Base-by-base conservation (phyloP, 2,113 vertebrate species). In the Phalacrocorax brasilianus region DNA sequence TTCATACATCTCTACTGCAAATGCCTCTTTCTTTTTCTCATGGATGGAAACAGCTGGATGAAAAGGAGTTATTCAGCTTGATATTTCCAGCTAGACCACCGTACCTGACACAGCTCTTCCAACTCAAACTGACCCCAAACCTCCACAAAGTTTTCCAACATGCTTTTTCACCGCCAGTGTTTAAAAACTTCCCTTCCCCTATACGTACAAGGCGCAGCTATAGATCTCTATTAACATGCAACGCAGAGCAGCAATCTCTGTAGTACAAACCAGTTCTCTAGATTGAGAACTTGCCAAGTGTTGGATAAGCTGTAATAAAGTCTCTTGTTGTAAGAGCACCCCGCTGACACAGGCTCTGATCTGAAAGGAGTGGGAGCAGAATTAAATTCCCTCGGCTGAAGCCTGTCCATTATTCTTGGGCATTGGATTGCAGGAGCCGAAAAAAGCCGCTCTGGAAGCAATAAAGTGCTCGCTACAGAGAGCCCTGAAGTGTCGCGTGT, bases 261-360 rank as follows among this genome's bases (percentile, higher is more conserved):
- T 83, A 91, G 82, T 95, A 95, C 97, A 93, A 97, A 97, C 96
- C 92, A 91, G 92, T 90, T 92, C 92, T 92, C 82, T 97, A 97
- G 96, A 96, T 70, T 97, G 97, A 97, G 96, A 96, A 96, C 95
- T 97, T 97, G 97, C 96, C 97, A 97, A 96, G 95, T 78, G 95
- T 91, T 97, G 97, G 97, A 89, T 96, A 95, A 97, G 95, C 97
- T 95, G 96, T 93, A 97, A 98, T 92, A 97, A 97, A 95, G 97
- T 88, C 95, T 96, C 95, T 94, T 96, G 96, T 96, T 96, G 92
- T 97, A 95, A 95, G 59, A 80, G 95, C 59, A 95, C 94, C 95
- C 97, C 2, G 89, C 97, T 97, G 97, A 97, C 96, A 97, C 47
- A 59, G 83, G 71, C 92, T 76, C 78, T 91, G 95, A 96, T 96